phyloP scores from a whole-genome alignment of 1,140 invertebrate species.

The Solenopsis fugax region DNA sequence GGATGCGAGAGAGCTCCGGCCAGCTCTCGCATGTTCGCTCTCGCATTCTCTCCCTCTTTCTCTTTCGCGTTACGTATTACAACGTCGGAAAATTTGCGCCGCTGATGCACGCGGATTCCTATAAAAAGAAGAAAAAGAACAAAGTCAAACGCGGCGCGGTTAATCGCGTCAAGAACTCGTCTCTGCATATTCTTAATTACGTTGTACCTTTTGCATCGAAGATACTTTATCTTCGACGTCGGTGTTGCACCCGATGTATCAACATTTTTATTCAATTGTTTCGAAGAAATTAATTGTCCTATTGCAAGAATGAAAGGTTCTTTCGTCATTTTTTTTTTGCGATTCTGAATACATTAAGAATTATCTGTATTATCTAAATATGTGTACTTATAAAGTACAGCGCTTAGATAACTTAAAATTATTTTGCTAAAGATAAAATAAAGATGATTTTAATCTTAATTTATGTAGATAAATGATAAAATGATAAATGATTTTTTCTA shows the following conservation, averaged over 20 bases:
- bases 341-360: not conserved
- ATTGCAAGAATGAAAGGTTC: not conserved
- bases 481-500: too few relatives aligned
- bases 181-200: conserved; percentile 36
- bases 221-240: not conserved
- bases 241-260: too few relatives aligned
- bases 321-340: not conserved
- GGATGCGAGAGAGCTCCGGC: conserved; percentile 46
- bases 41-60: not conserved
- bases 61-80: conserved; percentile 22
- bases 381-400: not conserved
- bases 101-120: conserved; percentile 41
- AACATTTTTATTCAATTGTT: not conserved
- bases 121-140: conserved; percentile 11
- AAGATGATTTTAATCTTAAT: too few relatives aligned
- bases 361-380: not conserved
- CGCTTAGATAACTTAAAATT: too few relatives aligned
- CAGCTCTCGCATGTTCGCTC: conserved; percentile 40
- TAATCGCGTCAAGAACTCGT: conserved; percentile 38
- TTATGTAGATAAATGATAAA: too few relatives aligned
- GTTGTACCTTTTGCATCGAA: conserved; percentile 6
- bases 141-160: conserved; percentile 5
- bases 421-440: too few relatives aligned
- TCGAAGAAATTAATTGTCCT: not conserved
- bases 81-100: conserved; percentile 57